Evolutionary conservation across 2,888 invertebrate species (phyloP).

Genomic region (Eurois occulta): DNA sequence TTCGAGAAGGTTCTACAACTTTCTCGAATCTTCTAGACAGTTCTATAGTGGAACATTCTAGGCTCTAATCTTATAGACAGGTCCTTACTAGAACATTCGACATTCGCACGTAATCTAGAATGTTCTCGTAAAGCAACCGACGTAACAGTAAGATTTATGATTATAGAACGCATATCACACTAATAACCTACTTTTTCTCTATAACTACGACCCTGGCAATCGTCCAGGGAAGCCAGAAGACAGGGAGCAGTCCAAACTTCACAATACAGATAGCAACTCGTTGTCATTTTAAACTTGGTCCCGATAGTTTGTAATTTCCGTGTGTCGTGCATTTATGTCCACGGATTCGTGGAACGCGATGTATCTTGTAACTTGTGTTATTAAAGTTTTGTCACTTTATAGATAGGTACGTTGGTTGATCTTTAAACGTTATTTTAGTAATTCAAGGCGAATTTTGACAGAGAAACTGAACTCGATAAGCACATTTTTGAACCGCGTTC

Average conservation of each 20-base stretch:
- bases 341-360: constrained; percentile 1
- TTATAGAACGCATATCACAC: not conserved
- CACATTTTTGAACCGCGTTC: too few species aligned
- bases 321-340: constrained; percentile 22
- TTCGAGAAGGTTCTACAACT: too few species aligned
- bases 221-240: constrained; percentile 23
- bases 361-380: constrained; percentile 27
- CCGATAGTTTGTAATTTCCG: constrained; percentile 49
- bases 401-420: not conserved
- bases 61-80: too few species aligned
- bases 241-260: constrained; percentile 17
- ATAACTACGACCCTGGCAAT: constrained; percentile 33
- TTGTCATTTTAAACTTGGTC: constrained; percentile 45
- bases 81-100: too few species aligned
- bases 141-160: too few species aligned
- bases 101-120: too few species aligned
- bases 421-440: not conserved
- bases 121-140: too few species aligned
- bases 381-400: constrained; percentile 34
- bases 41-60: too few species aligned
- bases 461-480: too few species aligned
- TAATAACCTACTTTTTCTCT: not conserved
- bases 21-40: too few species aligned
- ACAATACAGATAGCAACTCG: constrained; percentile 35
- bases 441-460: not conserved